Base-by-base conservation (phyloP, 2,888 invertebrate species). In the Acleris holmiana region DNA sequence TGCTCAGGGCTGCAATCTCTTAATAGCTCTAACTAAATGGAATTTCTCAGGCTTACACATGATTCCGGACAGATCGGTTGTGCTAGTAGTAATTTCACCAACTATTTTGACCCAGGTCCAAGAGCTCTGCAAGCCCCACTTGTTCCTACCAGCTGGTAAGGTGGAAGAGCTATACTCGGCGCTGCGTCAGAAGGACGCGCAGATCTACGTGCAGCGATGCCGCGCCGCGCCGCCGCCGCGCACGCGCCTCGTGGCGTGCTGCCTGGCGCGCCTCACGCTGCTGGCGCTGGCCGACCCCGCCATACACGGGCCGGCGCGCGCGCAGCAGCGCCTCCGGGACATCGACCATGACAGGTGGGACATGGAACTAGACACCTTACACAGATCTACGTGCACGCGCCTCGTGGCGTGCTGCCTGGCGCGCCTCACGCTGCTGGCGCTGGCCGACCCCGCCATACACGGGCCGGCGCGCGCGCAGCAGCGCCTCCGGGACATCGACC, bases 361-460 rank as follows among this genome's bases (percentile, higher is more conserved):
- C 2, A 6, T 1, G 18, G n/a, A 3, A 17, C 3, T 17, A 0
- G n/a, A 17, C 46, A 1, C 7, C 18, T 10, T 29, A 10, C 98
- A 0, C 98, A 98, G 85, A 99, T 99, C 77, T 99, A 99, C 88
- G 96, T 99, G 65, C 98, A 99, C 93, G 74, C 93, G 97, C 47
- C 93, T 99, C 15, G 96, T 99, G 70, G 96, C 97, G 0, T 98
- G 98, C 96, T 95, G 95, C 53, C 94, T 98, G 90, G 94, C 95
- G 2, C 94, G 96, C 71, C 83, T 94, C 59, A 83, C 91, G 50
- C 78, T 94, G 19, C 84, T 96, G 63, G 95, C 96, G 8, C 93
- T 99, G 76, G 98, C 98, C 0, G 99, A 99, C 88, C 95, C 96
- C 0, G 94, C 96, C 0, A 94, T 98, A 72, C 96, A 99, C 83